Conservation (phyloP, 2,797 vertebrate species). For the Setipinna tenuifilis region DNA sequence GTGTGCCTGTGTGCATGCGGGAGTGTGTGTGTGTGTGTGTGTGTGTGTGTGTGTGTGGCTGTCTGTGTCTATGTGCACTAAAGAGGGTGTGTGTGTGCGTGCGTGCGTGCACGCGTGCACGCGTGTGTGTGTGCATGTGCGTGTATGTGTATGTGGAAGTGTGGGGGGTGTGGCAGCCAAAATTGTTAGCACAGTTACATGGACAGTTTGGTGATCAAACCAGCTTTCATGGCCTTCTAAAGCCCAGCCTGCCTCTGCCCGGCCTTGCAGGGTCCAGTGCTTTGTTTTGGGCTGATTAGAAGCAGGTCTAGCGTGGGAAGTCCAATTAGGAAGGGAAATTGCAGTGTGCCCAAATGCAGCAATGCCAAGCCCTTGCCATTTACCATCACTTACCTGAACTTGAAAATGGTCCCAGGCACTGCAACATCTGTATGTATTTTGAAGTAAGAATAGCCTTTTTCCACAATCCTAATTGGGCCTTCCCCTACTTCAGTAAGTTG, state of each 20-base stretch:
- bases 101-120: not conserved
- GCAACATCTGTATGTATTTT: constrained; percentile 85
- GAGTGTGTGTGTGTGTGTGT: not conserved
- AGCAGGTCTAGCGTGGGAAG: constrained; percentile 91
- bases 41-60: not conserved
- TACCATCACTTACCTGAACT: constrained; percentile 88
- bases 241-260: not conserved
- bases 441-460: constrained; percentile 68
- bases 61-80: not conserved
- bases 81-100: not conserved
- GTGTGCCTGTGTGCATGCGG: not conserved
- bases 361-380: constrained; percentile 82
- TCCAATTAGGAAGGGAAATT: constrained; percentile 92
- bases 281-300: constrained; percentile 83
- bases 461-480: constrained; percentile 66
- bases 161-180: not conserved
- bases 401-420: constrained; percentile 78
- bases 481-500: constrained; percentile 59
- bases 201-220: constrained; percentile 4
- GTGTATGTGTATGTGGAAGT: not conserved
- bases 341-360: constrained; percentile 75
- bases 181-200: constrained; percentile 23
- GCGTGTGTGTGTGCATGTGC: not conserved
- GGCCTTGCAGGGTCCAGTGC: constrained; percentile 20
- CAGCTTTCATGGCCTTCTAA: not conserved